Base-by-base conservation (phyloP, 1,140 invertebrate genomes). In the Hestina assimilis region DNA sequence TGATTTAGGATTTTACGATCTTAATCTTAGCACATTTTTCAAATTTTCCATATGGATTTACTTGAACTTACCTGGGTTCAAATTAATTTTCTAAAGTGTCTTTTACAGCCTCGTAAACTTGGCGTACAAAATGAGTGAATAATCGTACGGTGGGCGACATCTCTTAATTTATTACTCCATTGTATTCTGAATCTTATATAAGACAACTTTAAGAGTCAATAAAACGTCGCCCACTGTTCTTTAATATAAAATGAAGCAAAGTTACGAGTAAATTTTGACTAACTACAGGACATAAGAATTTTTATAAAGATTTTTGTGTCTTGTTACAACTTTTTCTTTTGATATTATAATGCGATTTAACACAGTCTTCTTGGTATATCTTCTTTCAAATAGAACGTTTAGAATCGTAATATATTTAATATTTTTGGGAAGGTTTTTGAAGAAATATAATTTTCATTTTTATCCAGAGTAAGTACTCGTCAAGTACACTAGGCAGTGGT, bases 51-150 rank as follows among this genome's bases (percentile, higher is more conserved):
- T 29, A 35, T 48, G 54, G 38, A 58, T 58, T 58, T 58, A 58
- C 51, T 51, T 51, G 47, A 58, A 50, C 29, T 45, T 33, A 58
- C 55, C 55, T 58, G 45, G 55, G 21, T 58, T 35, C 55, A 58
- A 58, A 58, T 50, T 58, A 58, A 58, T 58, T 58, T 58, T 51
- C 40, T 29, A 43, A 58, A 58, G 56, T 58, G 56, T 58, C 56
- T 58, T 58, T 50, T 58, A 58, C 47, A 43, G 56, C 56, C 56
- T 41, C 47, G 47, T 58, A 51, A 58, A 58, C 47, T 58, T 58
- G 31, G 24, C 23, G 46, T 35, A 45, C 46, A 45, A 58, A 58
- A 58, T 58, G 56, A 58, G 41, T 51, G 56, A 58, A 51, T 51
- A 58, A 58, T 58, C 31, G 28, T 51, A 58, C 56, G 29, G 40